Evolutionary conservation across 2,113 vertebrate species (phyloP), one percentile per base, ranked within the genome.

Genomic region (Polypterus bichir): DNA sequence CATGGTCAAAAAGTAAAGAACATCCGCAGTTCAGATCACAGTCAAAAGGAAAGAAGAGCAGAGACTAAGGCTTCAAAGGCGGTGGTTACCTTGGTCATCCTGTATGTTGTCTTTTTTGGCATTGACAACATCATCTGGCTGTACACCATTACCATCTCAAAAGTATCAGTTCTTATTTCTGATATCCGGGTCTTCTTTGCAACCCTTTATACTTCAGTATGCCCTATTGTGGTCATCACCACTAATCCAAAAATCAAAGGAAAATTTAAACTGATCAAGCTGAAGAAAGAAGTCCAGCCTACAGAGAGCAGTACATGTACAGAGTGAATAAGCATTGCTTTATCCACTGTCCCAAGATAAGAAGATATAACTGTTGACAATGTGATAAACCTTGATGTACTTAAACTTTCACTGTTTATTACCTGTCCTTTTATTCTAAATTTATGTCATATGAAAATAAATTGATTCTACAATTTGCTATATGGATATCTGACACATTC

Each of bases 111-210:
- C 27, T 27, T 27, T 27, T 27, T 27, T 27, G 5, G 65, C 7
- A 59, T 66, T 46, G 65, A 66, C 55, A 66, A 66, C 46, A 59
- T 61, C 56, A 66, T 66, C 60, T 66, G 65, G 65, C 59, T 66
- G 4, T 66, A 66, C 27, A 66, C 61, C 49, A 9, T 66, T 44
- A 10, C 65, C 8, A 27, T 66, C 0, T 48, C 65, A 27, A 62
- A 6, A 54, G 61, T 66, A 44, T 62, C 27, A 4, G n/a, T 57
- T 7, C 56, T 59, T 57, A 63, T 59, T 1, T 62, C 48, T 48
- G 65, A 27, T 27, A 27, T 27, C 27, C 27, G 27, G 27, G 2
- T 27, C 27, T 27, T 27, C 27, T 27, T 27, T 27, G 27, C 27
- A 27, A 27, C 27, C 27, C 27, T 27, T 1, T 27, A 27, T 27